Percentiles rank a stretch among this genome's conserved stretches.
Conservation (phyloP, 64 coral and sea anemone species). For the Hydrozoanthus tunicans region DNA sequence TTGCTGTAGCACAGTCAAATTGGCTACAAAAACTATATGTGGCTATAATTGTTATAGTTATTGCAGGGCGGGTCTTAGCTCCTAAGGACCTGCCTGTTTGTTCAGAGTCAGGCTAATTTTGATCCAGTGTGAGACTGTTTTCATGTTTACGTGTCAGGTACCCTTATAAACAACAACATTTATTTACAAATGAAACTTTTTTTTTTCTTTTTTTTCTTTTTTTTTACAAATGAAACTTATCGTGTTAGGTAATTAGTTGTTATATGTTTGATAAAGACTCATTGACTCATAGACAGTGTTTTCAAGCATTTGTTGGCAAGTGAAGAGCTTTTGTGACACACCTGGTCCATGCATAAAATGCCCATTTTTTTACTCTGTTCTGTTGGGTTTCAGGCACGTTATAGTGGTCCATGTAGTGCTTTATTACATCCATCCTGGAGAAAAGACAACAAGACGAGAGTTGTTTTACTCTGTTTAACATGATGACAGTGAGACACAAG, state of each 20-base stretch:
- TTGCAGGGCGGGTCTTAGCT: too few relatives aligned
- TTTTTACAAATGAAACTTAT: neutral
- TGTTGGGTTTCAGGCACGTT: slow-evolving; percentile 74
- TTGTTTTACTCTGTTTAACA: too few relatives aligned
- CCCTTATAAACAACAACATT: too few relatives aligned
- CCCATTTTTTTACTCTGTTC: slow-evolving; percentile 88
- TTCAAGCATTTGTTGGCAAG: neutral
- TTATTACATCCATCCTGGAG: slow-evolving; percentile 92
- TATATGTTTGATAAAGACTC: neutral
- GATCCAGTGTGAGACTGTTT: too few relatives aligned
- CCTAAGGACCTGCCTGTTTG: too few relatives aligned
- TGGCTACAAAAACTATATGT: too few relatives aligned
- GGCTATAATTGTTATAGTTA: too few relatives aligned
- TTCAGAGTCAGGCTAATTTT: too few relatives aligned
- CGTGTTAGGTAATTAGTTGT: neutral
- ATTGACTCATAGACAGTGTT: neutral
- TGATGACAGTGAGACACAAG: too few relatives aligned
- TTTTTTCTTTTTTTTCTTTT: neutral
- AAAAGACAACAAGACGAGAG: neutral
- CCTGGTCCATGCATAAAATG: slow-evolving; percentile 92
- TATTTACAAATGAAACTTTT: too few relatives aligned
- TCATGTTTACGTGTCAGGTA: too few relatives aligned
- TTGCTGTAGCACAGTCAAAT: too few relatives aligned
- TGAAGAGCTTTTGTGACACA: neutral
- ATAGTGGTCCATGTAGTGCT: slow-evolving; percentile 94